Percentiles rank a stretch among this genome's conserved stretches.
Conservation (phyloP, 2,113 vertebrate species). For the Chaenocephalus aceratus region DNA sequence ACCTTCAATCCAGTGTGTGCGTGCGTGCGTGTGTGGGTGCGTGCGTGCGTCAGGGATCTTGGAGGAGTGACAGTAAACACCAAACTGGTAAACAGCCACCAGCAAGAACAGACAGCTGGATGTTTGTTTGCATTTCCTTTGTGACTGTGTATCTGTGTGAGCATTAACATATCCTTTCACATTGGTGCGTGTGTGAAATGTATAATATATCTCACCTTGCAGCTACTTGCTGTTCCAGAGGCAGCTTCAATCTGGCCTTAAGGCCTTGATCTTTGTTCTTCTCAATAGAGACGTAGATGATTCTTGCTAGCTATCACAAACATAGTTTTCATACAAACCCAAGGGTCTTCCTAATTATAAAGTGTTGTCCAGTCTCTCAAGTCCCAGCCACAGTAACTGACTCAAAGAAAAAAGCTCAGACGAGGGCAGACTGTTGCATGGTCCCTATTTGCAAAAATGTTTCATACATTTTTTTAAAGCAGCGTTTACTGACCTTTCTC, state of each 20-base stretch:
- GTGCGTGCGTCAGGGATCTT: conserved; percentile 35
- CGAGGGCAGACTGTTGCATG: too few relatives aligned
- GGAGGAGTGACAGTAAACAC: conserved; percentile 64
- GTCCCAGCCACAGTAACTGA: too few relatives aligned
- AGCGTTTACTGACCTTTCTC: too few relatives aligned
- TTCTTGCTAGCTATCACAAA: not conserved
- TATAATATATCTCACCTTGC: conserved; percentile 13
- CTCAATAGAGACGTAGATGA: not conserved
- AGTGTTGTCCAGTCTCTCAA: too few relatives aligned
- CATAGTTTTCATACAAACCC: too few relatives aligned
- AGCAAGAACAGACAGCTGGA: conserved; percentile 80
- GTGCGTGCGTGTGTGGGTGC: conserved; percentile 10
- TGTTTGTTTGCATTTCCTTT: conserved; percentile 70
- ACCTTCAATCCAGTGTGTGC: conserved; percentile 2
- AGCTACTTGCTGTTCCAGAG: conserved; percentile 33
- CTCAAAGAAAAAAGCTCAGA: too few relatives aligned
- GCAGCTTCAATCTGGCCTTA: conserved; percentile 6
- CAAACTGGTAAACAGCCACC: conserved; percentile 71
- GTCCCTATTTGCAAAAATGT: too few relatives aligned
- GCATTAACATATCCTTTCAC: conserved; percentile 20
- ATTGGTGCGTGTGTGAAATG: conserved; percentile 20
- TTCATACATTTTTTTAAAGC: too few relatives aligned
- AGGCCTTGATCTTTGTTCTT: conserved; percentile 1
- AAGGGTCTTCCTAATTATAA: too few relatives aligned
- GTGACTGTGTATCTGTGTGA: conserved; percentile 30